phyloP scores from a whole-genome alignment of 2,888 invertebrate species.

The Tortrix viridana region DNA sequence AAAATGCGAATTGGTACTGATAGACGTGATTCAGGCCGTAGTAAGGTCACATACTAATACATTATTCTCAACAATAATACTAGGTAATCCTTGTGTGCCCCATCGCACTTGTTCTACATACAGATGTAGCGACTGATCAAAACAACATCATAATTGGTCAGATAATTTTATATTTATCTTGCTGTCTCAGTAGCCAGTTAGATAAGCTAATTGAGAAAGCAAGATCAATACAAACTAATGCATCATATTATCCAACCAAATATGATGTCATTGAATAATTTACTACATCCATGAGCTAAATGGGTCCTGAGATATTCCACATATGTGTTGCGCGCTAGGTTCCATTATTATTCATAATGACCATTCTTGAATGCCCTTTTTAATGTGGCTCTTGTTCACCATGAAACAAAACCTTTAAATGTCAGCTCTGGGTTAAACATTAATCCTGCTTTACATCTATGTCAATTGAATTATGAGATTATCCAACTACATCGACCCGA shows the following conservation, averaged over 20 bases:
- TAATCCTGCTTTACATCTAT: conserved; percentile 41
- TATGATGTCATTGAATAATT: background rate
- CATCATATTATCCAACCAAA: no score
- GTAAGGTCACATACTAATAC: no score
- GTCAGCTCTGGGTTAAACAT: conserved; percentile 43
- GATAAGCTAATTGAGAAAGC: no score
- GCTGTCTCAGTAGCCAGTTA: no score
- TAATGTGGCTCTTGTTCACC: conserved; percentile 31
- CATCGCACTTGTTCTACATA: conserved; percentile 20
- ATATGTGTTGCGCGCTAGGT: conserved; percentile 10
- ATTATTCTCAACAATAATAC: background rate
- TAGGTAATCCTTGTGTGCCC: background rate
- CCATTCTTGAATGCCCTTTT: conserved; percentile 39
- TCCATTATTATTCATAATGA: conserved; percentile 32
- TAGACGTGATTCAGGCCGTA: no score
- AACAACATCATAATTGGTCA: no score
- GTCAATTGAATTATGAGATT: conserved; percentile 19
- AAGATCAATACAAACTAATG: no score
- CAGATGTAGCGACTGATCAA: background rate
- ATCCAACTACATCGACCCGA: background rate
- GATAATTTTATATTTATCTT: no score
- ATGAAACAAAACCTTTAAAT: conserved; percentile 46
- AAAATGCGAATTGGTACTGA: no score
- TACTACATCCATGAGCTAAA: conserved; percentile 5
- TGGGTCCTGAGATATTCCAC: conserved; percentile 7